phyloP scores from a whole-genome alignment of 1,140 invertebrate genomes.

The Listronotus bonariensis region DNA sequence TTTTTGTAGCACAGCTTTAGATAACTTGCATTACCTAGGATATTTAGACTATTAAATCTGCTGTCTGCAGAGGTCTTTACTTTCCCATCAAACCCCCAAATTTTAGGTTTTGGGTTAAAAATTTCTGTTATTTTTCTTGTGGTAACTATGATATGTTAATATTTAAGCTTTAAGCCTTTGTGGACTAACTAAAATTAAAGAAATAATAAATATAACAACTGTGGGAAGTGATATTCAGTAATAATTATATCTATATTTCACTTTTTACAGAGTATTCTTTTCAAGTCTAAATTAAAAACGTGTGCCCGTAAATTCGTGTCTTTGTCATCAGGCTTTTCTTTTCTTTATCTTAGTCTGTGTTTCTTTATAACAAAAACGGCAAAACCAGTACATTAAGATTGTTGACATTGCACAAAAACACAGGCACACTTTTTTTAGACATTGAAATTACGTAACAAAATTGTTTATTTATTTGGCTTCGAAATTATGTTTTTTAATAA shows the following conservation, averaged over 20 bases:
- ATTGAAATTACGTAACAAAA: constrained; percentile 9
- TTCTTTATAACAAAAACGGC: constrained; percentile 31
- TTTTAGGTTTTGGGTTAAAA: too few species aligned
- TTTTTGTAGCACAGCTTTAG: too few species aligned
- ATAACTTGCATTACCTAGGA: too few species aligned
- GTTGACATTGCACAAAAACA: constrained; percentile 41
- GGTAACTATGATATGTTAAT: too few species aligned
- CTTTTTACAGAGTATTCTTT: neutral
- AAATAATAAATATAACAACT: too few species aligned
- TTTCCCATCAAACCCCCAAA: too few species aligned
- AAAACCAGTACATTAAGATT: constrained; percentile 58
- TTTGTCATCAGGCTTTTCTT: constrained; percentile 30
- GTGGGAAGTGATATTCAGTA: neutral
- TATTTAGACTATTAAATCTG: too few species aligned
- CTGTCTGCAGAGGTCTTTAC: too few species aligned
- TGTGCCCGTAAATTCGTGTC: constrained; percentile 53
- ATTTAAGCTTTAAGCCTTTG: too few species aligned
- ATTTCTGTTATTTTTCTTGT: too few species aligned
- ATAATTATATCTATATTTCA: neutral
- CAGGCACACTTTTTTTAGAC: constrained; percentile 43
- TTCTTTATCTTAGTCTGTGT: neutral
- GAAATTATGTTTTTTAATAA: constrained; percentile 15
- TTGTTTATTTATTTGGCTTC: constrained; percentile 3
- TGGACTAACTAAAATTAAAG: too few species aligned
- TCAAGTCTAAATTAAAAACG: constrained; percentile 26